These are phyloP conservation scores for Clusia tigrina DNA, from an alignment of 2,888 invertebrate genomes.

Conservation along the genomic window DNA sequence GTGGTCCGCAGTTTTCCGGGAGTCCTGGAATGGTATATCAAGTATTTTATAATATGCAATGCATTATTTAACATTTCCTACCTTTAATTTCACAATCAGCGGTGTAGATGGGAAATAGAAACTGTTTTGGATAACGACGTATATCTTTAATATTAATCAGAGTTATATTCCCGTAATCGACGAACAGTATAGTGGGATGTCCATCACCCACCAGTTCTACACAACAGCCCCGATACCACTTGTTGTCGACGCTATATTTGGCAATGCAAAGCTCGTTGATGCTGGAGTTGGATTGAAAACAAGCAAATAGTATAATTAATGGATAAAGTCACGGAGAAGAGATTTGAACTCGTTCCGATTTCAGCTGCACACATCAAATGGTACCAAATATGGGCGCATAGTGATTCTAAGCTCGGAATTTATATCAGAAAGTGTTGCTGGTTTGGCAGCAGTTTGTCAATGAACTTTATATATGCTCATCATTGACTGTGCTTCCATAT, in stretches of 20 bases:
- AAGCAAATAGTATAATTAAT: background rate
- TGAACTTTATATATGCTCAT: no score
- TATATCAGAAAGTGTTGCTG: no score
- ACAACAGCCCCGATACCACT: conserved; percentile 60
- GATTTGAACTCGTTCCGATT: background rate
- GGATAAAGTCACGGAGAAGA: no score
- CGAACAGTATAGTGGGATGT: conserved; percentile 56
- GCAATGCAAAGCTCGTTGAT: conserved; percentile 55
- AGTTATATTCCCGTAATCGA: conserved; percentile 59
- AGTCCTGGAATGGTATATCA: conserved; percentile 30
- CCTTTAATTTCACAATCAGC: conserved; percentile 51
- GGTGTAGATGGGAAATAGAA: conserved; percentile 54
- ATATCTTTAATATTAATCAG: conserved; percentile 51
- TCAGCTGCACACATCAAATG: no score
- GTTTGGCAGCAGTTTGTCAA: no score
- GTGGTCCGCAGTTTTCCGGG: conserved; percentile 33
- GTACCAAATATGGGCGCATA: no score
- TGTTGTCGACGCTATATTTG: conserved; percentile 46
- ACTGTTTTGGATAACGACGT: conserved; percentile 56
- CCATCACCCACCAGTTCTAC: conserved; percentile 61
- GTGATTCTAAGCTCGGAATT: no score
- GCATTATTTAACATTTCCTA: conserved; percentile 22
- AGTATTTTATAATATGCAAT: background rate
- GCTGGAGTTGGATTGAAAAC: conserved; percentile 38
- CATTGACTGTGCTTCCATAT: no score